Evolutionary conservation across 2,113 vertebrate species (phyloP).

Genomic region (Pseudorectes ferrugineus): DNA sequence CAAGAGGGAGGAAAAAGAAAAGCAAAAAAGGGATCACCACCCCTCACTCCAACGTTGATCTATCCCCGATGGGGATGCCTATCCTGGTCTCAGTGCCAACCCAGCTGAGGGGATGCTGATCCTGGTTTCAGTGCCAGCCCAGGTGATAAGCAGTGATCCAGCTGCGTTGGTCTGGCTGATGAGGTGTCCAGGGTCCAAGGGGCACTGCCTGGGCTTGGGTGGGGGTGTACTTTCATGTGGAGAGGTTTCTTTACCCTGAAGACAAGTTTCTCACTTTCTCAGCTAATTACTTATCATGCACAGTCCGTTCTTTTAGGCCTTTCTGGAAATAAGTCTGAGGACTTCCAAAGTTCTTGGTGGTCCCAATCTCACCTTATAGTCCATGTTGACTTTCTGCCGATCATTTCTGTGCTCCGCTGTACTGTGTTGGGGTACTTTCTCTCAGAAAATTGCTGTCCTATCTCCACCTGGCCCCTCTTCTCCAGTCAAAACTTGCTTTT

Average conservation of each 20-base stretch:
- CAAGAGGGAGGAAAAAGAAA: neutral
- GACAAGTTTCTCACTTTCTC: neutral
- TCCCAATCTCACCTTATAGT: neutral
- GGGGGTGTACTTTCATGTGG: neutral
- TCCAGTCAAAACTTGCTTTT: neutral
- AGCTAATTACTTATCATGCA: neutral
- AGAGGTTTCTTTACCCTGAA: neutral
- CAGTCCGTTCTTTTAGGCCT: rapidly evolving
- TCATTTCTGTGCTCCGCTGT: neutral
- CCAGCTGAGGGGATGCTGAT: rapidly evolving
- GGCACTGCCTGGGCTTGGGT: too few species aligned
- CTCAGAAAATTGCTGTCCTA: neutral
- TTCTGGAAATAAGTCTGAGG: neutral
- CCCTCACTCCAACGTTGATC: rapidly evolving
- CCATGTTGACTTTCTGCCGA: neutral
- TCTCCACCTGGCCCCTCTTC: neutral
- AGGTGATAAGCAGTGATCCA: neutral
- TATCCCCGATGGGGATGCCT: neutral
- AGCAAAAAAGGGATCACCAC: neutral
- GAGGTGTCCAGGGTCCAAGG: neutral
- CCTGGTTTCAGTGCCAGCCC: neutral
- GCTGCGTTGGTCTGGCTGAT: rapidly evolving
- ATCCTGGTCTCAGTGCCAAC: rapidly evolving
- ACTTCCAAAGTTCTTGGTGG: neutral
- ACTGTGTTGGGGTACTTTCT: neutral